A percentile compares a stretch with the other conserved stretches of the same genome.
Conservation (phyloP, 35 echinoderm and acorn worm genomes). For the Diadema setosum region DNA sequence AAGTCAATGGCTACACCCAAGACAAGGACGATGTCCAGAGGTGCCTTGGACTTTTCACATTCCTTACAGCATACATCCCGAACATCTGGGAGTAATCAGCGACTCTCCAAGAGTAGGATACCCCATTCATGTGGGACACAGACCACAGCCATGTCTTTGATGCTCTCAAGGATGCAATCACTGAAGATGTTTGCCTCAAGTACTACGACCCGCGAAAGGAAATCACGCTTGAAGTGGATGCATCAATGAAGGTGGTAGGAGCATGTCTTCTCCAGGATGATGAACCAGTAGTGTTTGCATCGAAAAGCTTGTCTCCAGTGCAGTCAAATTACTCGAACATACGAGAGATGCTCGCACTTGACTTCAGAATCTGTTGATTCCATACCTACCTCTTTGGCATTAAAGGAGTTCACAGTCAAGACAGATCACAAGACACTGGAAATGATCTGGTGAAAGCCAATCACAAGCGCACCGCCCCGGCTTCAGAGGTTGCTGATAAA, state of each 20-base stretch:
- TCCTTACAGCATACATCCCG: conserved; percentile 12
- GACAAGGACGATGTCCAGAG: too few species aligned
- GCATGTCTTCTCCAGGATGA: conserved; percentile 19
- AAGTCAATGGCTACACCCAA: too few species aligned
- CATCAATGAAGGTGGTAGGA: conserved; percentile 17
- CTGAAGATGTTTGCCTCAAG: background rate
- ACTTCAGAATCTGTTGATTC: background rate
- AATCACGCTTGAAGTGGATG: conserved; percentile 18
- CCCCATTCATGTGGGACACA: background rate
- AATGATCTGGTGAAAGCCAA: too few species aligned
- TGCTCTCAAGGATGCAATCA: background rate
- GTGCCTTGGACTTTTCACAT: too few species aligned
- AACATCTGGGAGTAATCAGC: background rate
- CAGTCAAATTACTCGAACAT: conserved; percentile 7
- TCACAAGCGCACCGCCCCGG: conserved; percentile 1
- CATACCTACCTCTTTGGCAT: conserved; percentile 17
- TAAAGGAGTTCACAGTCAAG: background rate
- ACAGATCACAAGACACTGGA: conserved; percentile 19
- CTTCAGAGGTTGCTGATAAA: conserved; percentile 22
- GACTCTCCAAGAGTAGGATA: background rate
- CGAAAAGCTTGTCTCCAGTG: conserved; percentile 7
- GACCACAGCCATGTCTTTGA: background rate
- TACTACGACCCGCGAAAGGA: background rate
- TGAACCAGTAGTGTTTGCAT: conserved; percentile 31
- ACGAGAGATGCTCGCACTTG: background rate